phyloP scores from a whole-genome alignment of 2,888 invertebrate species.

The Baronia brevicornis region DNA sequence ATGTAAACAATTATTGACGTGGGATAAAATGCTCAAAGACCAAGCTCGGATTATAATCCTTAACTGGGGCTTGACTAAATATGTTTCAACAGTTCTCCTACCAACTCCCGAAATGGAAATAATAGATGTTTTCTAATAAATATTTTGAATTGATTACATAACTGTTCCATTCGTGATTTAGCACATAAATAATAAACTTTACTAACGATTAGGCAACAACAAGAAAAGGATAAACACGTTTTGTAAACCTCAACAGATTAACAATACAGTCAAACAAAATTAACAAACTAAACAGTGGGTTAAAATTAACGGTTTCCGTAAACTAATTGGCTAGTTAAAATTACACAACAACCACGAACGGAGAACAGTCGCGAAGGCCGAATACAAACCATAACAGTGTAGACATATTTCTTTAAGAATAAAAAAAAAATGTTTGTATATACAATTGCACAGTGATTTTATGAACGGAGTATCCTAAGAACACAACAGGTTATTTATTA shows the following conservation, averaged over 20 bases:
- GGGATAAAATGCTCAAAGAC: no score
- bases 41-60: conserved; percentile 14
- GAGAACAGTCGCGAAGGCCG: conserved; percentile 25
- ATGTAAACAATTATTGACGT: no score
- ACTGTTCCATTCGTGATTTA: conserved; percentile 12
- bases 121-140: conserved; percentile 11
- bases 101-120: conserved; percentile 13
- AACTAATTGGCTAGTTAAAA: conserved; percentile 9
- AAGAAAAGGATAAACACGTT: conserved; percentile 3
- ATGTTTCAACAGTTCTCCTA: conserved; percentile 11
- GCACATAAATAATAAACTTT: conserved; percentile 2
- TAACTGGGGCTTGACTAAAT: conserved; percentile 2
- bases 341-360: conserved; percentile 25
- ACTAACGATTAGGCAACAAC: background rate
- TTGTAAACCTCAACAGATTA: conserved; percentile 3
- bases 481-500: conserved; percentile 69
- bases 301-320: conserved; percentile 2
- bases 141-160: conserved; percentile 12
- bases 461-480: conserved; percentile 55
- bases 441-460: conserved; percentile 44
- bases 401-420: conserved; percentile 40
- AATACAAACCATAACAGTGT: conserved; percentile 51
- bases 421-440: conserved; percentile 25
- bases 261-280: conserved; percentile 12
- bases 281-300: background rate